Base-by-base conservation (phyloP, 2,888 invertebrate genomes). In the Agonopterix arenella region DNA sequence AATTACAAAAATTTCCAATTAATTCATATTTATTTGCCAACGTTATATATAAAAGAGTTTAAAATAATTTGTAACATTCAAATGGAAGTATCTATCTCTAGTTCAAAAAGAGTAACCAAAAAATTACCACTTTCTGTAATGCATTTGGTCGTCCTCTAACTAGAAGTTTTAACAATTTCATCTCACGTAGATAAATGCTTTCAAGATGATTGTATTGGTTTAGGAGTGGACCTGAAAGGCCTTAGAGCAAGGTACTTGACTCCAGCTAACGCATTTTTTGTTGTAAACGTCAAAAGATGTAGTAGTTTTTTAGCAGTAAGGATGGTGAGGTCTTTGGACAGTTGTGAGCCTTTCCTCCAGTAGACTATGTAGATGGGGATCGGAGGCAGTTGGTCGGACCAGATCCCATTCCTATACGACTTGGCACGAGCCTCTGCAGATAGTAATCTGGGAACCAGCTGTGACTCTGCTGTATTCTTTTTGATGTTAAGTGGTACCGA, bases 301-400 rank as follows among this genome's bases (percentile, higher is more conserved):
- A 79, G 50, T 42, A 76, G 43, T 59, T 78, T 82, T 50, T 75
- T 81, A 16, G 66, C 57, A 38, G 73, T 59, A 2, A 77, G 46
- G 45, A 73, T 41, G 8, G 74, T 11, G 8, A 83, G 16, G 37
- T 76, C 69, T 36, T 54, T 54, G 11, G 71, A 57, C 1, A 75
- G 11, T 53, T 75, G 66, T 45, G 72, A 69, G 8, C 81, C 77
- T 62, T 82, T 88, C 40, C 86, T 72, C 84, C 84, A 86, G 52
- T 77, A 80, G 11, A 77, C 60, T 8, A 82, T 59, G 59, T 88
- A 84, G 1, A 66, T 2, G 1, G 89, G 89, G 28, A 84, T 52
- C 2, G 86, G 86, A 8, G 88, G 86, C 2, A 89, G 73, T n/a
- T 58, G 64, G 5, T 90, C 84, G 4, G 79, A 82, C 90, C 90